Evolutionary conservation across 2,888 invertebrate genomes (phyloP), one percentile per base, ranked within the genome.

Genomic region (Amphipyra tragopoginis): DNA sequence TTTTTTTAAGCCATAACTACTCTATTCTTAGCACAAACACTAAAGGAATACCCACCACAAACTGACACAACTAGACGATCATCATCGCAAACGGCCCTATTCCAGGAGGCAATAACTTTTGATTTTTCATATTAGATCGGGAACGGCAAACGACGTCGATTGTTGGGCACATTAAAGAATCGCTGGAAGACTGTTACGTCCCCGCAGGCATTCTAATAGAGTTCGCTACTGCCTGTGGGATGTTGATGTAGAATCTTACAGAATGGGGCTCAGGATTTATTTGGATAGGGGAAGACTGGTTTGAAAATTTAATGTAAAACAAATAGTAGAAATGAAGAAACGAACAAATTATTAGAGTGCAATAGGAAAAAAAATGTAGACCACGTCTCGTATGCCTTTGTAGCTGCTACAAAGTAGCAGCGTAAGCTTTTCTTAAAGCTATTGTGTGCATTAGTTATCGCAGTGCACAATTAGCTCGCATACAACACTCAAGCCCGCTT

Each of bases 151-250:
- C 78, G 83, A 83, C 82, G 69, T 84, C 83, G 82, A 84, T 81
- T 84, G 79, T 71, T 75, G 77, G 77, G 84, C 83, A 84, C 87
- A 89, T 90, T 90, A 90, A 89, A 90, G 88, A 89, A 87, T 83
- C 84, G 87, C 82, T 87, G 84, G 82, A 85, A 87, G 88, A 88
- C 87, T 89, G 89, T 87, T 81, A 90, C 87, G 87, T 87, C 85
- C 86, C 90, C 89, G 85, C 88, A 90, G 90, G 90, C 89, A 90
- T 91, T 89, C 86, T 87, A 90, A 90, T 91, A 91, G 88, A 90
- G 82, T 81, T 74, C 77, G 73, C 76, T 86, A 78, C 79, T 80
- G 80, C 72, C 68, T 68, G 54, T 57, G 49, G 59, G 67, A 72
- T 79, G 48, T 64, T 54, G 80, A 76, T 63, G 44, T 77, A 79